phyloP scores from a whole-genome alignment of 2,113 vertebrate genomes.

The Carassius auratus region DNA sequence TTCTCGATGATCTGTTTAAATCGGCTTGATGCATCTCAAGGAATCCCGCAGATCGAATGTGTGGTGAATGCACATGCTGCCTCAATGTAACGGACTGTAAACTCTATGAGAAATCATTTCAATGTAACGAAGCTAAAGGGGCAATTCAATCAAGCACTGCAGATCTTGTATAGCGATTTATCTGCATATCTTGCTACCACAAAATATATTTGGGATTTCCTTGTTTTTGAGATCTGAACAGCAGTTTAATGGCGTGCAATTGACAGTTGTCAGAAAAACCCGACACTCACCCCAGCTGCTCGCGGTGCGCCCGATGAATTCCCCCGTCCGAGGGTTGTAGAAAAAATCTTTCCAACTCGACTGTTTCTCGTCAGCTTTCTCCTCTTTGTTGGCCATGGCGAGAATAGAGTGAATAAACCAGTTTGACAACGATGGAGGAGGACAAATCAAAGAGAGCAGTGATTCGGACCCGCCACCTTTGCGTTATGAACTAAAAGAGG shows the following conservation, averaged over 20 bases:
- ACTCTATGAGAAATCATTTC: not conserved
- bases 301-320: conserved; percentile 87
- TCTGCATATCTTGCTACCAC: too few relatives aligned
- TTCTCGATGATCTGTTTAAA: not conserved
- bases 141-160: not conserved
- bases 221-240: not conserved
- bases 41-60: not conserved
- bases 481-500: conserved; percentile 30
- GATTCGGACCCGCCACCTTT: conserved; percentile 11
- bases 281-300: conserved; percentile 83
- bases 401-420: conserved; percentile 3
- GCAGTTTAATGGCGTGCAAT: not conserved
- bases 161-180: not conserved
- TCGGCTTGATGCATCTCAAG: not conserved
- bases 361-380: conserved; percentile 74
- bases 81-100: not conserved
- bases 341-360: conserved; percentile 82
- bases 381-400: conserved; percentile 78
- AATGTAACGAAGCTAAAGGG: not conserved
- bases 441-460: not conserved
- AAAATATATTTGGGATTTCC: not conserved
- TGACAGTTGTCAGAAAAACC: not conserved
- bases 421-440: not conserved
- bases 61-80: not conserved
- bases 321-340: conserved; percentile 84